phyloP scores from a whole-genome alignment of 2,113 vertebrate genomes.

The Mustela nigripes region DNA sequence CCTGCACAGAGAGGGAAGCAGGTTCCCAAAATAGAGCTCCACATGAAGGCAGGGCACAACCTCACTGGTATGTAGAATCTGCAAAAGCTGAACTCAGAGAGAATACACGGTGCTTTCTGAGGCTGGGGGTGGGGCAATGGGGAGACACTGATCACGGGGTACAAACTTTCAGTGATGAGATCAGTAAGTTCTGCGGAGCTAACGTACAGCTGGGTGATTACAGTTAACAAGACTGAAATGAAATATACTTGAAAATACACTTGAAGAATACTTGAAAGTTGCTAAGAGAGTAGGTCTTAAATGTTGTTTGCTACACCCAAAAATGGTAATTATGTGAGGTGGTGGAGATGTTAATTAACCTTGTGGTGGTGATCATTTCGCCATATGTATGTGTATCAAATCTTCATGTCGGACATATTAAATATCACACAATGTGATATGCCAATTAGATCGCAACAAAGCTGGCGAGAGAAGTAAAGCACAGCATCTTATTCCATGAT shows the following conservation, averaged over 20 bases:
- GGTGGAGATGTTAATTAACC: neutral
- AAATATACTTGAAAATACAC: neutral
- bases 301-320: neutral
- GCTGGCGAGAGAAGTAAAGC: too few species aligned
- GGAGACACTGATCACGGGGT: neutral
- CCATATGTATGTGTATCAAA: accelerated
- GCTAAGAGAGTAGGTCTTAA: neutral
- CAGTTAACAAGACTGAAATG: neutral
- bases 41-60: neutral
- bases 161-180: too few species aligned
- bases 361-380: neutral
- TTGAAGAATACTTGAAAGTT: neutral
- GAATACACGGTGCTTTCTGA: neutral
- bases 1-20: neutral
- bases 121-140: neutral
- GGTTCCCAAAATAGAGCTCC: neutral
- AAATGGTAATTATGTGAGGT: neutral
- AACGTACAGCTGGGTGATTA: accelerated
- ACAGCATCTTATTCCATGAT: neutral
- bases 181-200: neutral
- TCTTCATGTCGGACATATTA: neutral
- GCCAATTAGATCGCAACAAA: neutral
- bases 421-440: neutral
- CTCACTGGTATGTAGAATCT: neutral
- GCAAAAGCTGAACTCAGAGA: neutral